A percentile compares a stretch with the other conserved stretches of the same genome.
These are phyloP conservation scores for Patella vulgata DNA, from an alignment of 1,140 invertebrate genomes.

Conservation along the genomic window DNA sequence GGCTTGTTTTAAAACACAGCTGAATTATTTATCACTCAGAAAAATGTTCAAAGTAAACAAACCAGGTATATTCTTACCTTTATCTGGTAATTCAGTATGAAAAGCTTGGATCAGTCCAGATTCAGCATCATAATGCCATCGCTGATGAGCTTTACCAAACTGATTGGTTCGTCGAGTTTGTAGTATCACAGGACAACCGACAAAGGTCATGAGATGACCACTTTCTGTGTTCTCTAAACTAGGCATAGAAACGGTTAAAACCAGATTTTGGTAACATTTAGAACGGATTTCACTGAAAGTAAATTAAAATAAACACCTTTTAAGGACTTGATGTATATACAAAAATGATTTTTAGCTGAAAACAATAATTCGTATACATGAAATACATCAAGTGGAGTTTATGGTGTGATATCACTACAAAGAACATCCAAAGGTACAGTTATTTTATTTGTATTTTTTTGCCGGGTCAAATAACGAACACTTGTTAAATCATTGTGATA, in stretches of 20 bases:
- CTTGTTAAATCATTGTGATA: too few relatives aligned
- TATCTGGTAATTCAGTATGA: slow-evolving; percentile 53
- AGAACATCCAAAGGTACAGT: too few relatives aligned
- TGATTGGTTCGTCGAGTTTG: slow-evolving; percentile 49
- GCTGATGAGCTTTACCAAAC: slow-evolving; percentile 64
- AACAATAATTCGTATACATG: too few relatives aligned
- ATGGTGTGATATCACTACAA: too few relatives aligned
- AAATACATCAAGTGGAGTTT: too few relatives aligned
- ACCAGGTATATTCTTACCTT: slow-evolving; percentile 52
- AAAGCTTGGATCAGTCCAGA: slow-evolving; percentile 64
- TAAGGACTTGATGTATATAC: too few relatives aligned
- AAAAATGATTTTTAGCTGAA: too few relatives aligned
- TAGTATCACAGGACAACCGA: slow-evolving; percentile 54
- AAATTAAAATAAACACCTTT: slow-evolving; percentile 1
- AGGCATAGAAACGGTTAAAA: slow-evolving; percentile 59
- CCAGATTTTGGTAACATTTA: slow-evolving; percentile 45
- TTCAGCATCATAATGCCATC: slow-evolving; percentile 61
- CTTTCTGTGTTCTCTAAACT: slow-evolving; percentile 40
- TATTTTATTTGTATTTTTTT: too few relatives aligned
- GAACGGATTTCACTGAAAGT: slow-evolving; percentile 54
- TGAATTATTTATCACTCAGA: too few relatives aligned
- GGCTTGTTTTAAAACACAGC: too few relatives aligned
- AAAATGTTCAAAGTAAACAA: too few relatives aligned
- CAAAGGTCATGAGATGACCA: slow-evolving; percentile 45
- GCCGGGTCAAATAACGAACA: too few relatives aligned